Conservation (phyloP, 37 sponge, comb jelly and placozoan species). For the Bolinopsis microptera region DNA sequence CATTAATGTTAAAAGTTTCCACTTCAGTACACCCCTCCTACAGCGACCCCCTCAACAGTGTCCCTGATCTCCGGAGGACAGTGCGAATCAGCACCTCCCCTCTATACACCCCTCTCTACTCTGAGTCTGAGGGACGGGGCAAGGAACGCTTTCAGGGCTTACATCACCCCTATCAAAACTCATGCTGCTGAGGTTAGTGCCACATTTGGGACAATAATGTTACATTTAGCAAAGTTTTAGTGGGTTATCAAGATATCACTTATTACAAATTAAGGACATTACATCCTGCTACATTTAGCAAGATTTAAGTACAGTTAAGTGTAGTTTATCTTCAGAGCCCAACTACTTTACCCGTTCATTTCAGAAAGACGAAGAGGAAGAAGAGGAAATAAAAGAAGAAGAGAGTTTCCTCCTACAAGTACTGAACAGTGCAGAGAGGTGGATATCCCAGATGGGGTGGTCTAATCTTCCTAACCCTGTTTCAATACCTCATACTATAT, state of each 20-base stretch:
- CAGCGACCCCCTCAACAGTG: constrained; percentile 54
- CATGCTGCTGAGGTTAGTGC: constrained; percentile 36
- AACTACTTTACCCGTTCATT: no score
- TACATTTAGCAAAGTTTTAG: no score
- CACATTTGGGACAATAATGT: no score
- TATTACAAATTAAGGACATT: no score
- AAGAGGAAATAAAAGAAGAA: constrained; percentile 39
- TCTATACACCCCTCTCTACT: constrained; percentile 25
- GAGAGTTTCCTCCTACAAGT: constrained; percentile 62
- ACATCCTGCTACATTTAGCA: no score
- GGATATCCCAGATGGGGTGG: constrained; percentile 65
- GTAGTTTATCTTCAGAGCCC: no score
- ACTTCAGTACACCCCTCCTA: constrained; percentile 36
- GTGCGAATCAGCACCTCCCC: constrained; percentile 40
- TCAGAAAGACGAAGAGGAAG: constrained; percentile 40
- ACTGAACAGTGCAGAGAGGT: constrained; percentile 49
- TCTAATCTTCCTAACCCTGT: constrained; percentile 49
- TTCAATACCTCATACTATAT: constrained; percentile 35
- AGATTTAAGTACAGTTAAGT: no score
- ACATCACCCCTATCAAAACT: constrained; percentile 27
- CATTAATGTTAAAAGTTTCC: no score
- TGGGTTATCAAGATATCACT: no score
- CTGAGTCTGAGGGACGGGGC: constrained; percentile 62
- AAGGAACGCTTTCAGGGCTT: constrained; percentile 53
- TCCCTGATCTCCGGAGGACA: not conserved